phyloP scores from a whole-genome alignment of 2,113 vertebrate genomes.

The Ptilonorhynchus violaceus region DNA sequence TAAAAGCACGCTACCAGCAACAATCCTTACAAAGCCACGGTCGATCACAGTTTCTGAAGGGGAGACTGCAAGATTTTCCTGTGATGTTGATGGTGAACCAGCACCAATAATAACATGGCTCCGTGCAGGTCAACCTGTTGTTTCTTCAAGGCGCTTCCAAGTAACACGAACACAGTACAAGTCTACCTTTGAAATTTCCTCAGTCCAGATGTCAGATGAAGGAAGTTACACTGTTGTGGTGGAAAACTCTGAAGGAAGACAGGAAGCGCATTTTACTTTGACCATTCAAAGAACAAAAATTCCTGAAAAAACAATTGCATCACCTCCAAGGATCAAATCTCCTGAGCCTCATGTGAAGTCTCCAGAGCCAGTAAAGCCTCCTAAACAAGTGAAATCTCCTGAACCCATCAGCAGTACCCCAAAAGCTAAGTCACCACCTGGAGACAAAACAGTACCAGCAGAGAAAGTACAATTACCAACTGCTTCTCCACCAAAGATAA shows the following conservation, averaged over 20 bases:
- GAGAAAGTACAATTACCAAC: constrained; percentile 72
- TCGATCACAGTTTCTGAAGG: constrained; percentile 89
- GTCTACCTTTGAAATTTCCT: constrained; percentile 88
- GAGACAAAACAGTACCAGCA: constrained; percentile 71
- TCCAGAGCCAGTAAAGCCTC: constrained; percentile 83
- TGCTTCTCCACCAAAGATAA: constrained; percentile 81
- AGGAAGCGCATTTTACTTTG: constrained; percentile 90
- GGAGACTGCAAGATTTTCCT: constrained; percentile 85
- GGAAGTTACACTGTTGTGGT: constrained; percentile 88
- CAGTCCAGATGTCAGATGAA: constrained; percentile 87
- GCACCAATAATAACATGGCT: constrained; percentile 87
- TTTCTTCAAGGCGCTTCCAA: constrained; percentile 80
- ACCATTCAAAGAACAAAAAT: constrained; percentile 81
- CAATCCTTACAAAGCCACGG: constrained; percentile 87
- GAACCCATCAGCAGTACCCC: constrained; percentile 75
- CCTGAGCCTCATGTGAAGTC: constrained; percentile 81
- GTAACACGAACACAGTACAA: constrained; percentile 82
- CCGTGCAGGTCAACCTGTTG: constrained; percentile 74
- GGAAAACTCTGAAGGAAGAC: constrained; percentile 87
- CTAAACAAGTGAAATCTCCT: constrained; percentile 85
- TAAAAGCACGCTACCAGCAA: constrained; percentile 79
- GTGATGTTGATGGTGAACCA: constrained; percentile 93
- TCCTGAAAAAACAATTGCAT: constrained; percentile 77
- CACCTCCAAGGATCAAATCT: constrained; percentile 82
- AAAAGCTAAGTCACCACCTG: constrained; percentile 80